Evolutionary conservation across 2,888 invertebrate genomes (phyloP).

Genomic region (Noctua fimbriata): DNA sequence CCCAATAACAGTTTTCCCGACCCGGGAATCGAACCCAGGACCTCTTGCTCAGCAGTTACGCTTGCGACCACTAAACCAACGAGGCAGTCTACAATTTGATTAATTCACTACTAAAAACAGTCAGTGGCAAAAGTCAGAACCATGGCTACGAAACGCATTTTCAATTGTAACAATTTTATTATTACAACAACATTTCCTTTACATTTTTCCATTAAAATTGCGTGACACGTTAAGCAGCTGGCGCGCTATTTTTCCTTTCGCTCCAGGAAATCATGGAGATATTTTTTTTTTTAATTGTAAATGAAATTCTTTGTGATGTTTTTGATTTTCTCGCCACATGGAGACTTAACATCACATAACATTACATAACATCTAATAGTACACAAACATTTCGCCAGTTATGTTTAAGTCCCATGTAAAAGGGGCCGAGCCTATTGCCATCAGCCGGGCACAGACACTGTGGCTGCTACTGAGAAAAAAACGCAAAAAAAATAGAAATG

Average conservation of each 20-base stretch:
- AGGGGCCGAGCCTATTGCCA: too few relatives aligned
- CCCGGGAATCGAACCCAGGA: too few relatives aligned
- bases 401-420: too few relatives aligned
- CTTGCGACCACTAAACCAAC: too few relatives aligned
- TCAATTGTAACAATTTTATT: constrained; percentile 12
- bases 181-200: constrained; percentile 17
- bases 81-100: too few relatives aligned
- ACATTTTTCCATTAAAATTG: constrained; percentile 42
- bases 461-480: too few relatives aligned
- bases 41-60: too few relatives aligned
- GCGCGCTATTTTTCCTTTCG: constrained; percentile 56
- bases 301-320: neutral
- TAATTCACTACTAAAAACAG: neutral
- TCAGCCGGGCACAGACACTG: too few relatives aligned
- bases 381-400: neutral
- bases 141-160: neutral
- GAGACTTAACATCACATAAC: neutral
- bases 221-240: constrained; percentile 51
- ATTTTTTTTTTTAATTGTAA: constrained; percentile 60
- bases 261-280: constrained; percentile 61
- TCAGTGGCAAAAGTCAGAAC: neutral
- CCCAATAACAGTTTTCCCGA: too few relatives aligned
- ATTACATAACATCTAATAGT: too few relatives aligned
- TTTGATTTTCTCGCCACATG: neutral
- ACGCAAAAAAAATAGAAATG: too few relatives aligned